Evolutionary conservation across 2,113 vertebrate species (phyloP).

Genomic region (Phoxinus phoxinus): DNA sequence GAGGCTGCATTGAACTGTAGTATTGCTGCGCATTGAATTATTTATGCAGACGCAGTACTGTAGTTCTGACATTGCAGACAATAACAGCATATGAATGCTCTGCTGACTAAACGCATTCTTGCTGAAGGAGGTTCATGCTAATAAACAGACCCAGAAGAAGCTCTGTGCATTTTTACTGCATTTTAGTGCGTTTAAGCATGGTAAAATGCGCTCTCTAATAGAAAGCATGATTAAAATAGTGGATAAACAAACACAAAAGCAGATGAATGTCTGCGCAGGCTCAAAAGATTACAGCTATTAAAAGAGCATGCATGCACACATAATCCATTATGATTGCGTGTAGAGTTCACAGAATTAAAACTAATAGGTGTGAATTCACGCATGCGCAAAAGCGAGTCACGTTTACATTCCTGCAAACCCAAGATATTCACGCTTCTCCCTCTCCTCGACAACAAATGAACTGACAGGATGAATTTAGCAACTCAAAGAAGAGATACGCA

Average conservation of each 20-base stretch:
- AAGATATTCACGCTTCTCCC: background rate
- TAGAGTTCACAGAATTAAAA: background rate
- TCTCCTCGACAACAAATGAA: background rate
- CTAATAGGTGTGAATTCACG: background rate
- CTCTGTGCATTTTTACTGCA: background rate
- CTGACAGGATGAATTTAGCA: slow-evolving; percentile 27
- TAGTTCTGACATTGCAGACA: background rate
- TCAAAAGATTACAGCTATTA: background rate
- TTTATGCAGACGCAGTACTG: background rate
- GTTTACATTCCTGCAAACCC: background rate
- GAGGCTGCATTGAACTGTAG: background rate
- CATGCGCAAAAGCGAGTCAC: background rate
- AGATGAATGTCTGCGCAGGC: background rate
- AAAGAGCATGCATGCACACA: background rate
- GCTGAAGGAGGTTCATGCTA: background rate
- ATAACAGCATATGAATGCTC: background rate
- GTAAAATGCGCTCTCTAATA: background rate
- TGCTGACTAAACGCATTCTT: background rate
- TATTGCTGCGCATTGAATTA: background rate
- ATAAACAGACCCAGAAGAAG: background rate
- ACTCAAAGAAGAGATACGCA: background rate
- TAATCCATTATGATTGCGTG: background rate
- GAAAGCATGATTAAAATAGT: background rate
- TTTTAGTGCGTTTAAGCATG: background rate
- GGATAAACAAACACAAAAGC: background rate